Evolutionary conservation across 2,113 vertebrate species (phyloP).

Genomic region (Pardalotus punctatus): DNA sequence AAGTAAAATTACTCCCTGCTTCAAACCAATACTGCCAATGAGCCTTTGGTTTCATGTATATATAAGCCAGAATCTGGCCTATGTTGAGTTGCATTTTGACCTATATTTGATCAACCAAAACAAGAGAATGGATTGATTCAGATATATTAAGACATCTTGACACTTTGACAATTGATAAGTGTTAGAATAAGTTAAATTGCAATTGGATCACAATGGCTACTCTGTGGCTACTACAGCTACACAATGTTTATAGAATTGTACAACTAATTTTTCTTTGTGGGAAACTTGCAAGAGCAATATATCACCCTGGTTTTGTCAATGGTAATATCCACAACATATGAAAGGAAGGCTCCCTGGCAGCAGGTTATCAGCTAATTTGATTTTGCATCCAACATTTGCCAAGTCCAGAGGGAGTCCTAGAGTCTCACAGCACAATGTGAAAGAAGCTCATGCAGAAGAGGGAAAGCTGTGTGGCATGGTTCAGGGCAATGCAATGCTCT

Average conservation of each 20-base stretch:
- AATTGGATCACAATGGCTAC: background rate
- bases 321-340: background rate
- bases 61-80: background rate
- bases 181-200: background rate
- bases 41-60: background rate
- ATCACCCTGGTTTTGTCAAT: background rate
- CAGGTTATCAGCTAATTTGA: background rate
- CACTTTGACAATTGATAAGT: background rate
- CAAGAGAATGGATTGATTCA: background rate
- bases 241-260: background rate
- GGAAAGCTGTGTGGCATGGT: background rate
- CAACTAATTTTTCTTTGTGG: background rate
- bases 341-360: background rate
- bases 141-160: background rate
- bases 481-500: background rate
- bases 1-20: background rate
- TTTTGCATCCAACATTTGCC: background rate
- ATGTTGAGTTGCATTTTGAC: background rate
- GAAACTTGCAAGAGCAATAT: background rate
- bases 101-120: background rate
- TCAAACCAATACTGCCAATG: background rate
- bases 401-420: background rate
- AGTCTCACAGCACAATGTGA: background rate
- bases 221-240: background rate
- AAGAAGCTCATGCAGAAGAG: background rate